These are phyloP conservation scores for Xanthia icteritia DNA, from an alignment of 2,888 invertebrate genomes.

Conservation along the genomic window DNA sequence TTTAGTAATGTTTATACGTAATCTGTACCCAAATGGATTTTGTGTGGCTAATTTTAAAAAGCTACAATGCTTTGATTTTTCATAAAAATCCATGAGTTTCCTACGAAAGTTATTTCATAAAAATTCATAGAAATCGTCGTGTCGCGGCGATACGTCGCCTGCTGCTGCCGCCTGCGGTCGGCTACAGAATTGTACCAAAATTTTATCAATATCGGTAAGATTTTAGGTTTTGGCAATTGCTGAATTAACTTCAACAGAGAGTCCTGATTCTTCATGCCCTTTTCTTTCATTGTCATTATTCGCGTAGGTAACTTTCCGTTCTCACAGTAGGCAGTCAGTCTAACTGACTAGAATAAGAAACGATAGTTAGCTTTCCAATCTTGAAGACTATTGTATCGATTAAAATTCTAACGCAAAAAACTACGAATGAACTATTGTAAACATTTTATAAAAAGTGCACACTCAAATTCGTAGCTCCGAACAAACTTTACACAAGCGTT, in stretches of 20 bases:
- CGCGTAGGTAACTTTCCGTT: background rate
- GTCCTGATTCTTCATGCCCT: background rate
- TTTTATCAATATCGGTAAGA: background rate
- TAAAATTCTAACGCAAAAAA: background rate
- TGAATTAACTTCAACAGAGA: background rate
- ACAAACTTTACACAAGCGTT: constrained; percentile 70
- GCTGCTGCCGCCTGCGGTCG: no score
- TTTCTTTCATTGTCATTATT: background rate
- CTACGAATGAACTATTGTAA: background rate
- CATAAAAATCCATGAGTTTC: no score
- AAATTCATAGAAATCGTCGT: no score
- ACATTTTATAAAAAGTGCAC: constrained; percentile 41
- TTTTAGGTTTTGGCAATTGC: background rate
- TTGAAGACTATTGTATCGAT: background rate
- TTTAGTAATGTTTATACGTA: no score
- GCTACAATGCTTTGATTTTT: no score
- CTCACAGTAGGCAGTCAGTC: background rate
- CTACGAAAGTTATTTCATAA: no score
- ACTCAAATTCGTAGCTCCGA: constrained; percentile 70
- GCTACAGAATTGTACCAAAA: no score
- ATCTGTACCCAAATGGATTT: no score
- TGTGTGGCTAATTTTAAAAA: no score
- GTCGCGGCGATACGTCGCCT: no score
- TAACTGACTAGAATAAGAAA: background rate
- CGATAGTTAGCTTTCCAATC: no score